Evolutionary conservation across 2,797 vertebrate genomes (phyloP).

Genomic region (Acrossocheilus wenchowensis): DNA sequence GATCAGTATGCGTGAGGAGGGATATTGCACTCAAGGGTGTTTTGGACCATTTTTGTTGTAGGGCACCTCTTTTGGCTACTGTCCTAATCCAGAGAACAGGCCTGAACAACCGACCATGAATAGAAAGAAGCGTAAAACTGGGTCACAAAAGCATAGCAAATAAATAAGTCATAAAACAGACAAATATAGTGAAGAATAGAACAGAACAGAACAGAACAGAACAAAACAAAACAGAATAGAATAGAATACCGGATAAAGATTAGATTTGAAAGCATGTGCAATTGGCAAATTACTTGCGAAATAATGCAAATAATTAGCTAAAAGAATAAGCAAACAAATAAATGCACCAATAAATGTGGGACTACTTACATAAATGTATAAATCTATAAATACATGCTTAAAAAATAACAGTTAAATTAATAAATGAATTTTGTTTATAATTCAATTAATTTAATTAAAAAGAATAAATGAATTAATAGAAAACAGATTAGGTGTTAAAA

Average conservation of each 20-base stretch:
- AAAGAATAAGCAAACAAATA: not conserved
- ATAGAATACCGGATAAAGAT: not conserved
- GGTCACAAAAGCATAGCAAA: constrained; percentile 26
- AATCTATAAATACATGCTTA: not conserved
- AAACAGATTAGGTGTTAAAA: not conserved
- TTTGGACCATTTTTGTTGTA: constrained; percentile 22
- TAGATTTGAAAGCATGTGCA: not conserved
- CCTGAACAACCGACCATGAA: constrained; percentile 1
- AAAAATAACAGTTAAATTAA: not conserved
- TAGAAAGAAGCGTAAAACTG: constrained; percentile 7
- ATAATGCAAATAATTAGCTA: too few relatives aligned
- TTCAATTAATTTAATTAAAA: not conserved
- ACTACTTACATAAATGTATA: not conserved
- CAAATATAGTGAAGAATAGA: not conserved
- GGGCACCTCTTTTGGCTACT: constrained; percentile 46
- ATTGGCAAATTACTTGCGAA: not conserved
- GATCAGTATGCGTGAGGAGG: constrained; percentile 53
- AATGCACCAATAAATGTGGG: not conserved
- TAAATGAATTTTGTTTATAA: not conserved
- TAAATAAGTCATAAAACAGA: not conserved
- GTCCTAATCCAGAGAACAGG: constrained; percentile 41
- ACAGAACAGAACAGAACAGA: not conserved
- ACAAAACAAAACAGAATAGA: too few relatives aligned
- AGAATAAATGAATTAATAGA: not conserved
- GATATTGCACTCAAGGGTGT: constrained; percentile 16